phyloP scores from a whole-genome alignment of 2,888 invertebrate genomes.

The Odontocerum albicorne region DNA sequence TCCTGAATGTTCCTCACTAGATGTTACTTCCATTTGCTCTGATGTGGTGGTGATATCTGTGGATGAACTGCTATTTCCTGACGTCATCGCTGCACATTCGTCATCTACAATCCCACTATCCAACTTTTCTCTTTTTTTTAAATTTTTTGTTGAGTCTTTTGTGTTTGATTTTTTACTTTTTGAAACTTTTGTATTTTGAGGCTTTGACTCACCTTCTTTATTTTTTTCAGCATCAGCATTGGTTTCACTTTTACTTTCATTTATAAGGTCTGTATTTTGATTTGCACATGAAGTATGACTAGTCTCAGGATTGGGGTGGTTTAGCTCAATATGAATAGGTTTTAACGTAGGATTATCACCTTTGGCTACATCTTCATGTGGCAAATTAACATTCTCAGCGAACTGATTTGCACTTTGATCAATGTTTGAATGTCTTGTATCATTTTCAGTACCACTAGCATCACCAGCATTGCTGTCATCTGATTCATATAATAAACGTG shows the following conservation, averaged over 20 bases:
- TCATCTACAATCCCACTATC: constrained; percentile 31
- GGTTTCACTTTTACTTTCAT: no score
- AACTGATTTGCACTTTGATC: no score
- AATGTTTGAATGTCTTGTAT: constrained; percentile 1
- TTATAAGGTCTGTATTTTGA: no score
- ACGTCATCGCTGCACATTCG: constrained; percentile 10
- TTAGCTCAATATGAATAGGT: no score
- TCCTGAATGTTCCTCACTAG: constrained; percentile 27
- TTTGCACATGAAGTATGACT: not conserved
- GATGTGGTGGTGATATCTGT: constrained; percentile 19
- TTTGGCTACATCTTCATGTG: no score
- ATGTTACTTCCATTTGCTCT: constrained; percentile 27
- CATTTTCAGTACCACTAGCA: not conserved
- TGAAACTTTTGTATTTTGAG: no score
- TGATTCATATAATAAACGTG: constrained; percentile 1
- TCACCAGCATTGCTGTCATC: constrained; percentile 32
- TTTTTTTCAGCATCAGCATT: no score
- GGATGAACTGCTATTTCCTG: constrained; percentile 21
- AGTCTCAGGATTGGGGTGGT: not conserved
- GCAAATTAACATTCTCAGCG: no score
- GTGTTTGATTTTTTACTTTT: no score
- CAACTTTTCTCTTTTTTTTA: constrained; percentile 19
- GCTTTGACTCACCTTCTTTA: no score
- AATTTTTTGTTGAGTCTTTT: no score
- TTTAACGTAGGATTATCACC: no score